phyloP scores from a whole-genome alignment of 2,113 vertebrate species.

The Megaptera novaeangliae region DNA sequence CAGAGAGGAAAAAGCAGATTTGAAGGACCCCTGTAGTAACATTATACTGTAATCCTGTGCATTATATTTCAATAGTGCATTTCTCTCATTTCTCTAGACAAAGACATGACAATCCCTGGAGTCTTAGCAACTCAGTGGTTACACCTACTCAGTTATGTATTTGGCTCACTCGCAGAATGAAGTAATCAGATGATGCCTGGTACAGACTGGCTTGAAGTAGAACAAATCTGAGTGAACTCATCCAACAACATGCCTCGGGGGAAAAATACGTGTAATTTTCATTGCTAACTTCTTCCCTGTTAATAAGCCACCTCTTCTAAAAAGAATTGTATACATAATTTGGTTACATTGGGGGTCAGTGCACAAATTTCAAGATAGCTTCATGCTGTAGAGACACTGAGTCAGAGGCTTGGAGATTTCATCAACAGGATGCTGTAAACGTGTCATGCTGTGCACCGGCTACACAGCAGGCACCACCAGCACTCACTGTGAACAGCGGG shows the following conservation, averaged over 20 bases:
- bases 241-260: not conserved
- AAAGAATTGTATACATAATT: constrained; percentile 47
- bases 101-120: constrained; percentile 22
- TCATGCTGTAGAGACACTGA: constrained; percentile 46
- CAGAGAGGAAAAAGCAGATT: not conserved
- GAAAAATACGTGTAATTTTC: not conserved
- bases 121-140: constrained; percentile 20
- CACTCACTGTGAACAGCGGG: constrained; percentile 59
- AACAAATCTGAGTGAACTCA: constrained; percentile 32
- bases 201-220: constrained; percentile 1
- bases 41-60: not conserved
- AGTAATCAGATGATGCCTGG: constrained; percentile 43
- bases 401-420: constrained; percentile 56
- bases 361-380: constrained; percentile 66
- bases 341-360: constrained; percentile 65
- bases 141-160: constrained; percentile 49
- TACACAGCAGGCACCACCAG: constrained; percentile 61
- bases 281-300: constrained; percentile 37
- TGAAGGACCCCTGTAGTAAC: not conserved
- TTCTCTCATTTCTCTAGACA: constrained; percentile 30
- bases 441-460: constrained; percentile 30
- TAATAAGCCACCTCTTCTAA: constrained; percentile 53
- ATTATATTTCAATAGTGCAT: constrained; percentile 15
- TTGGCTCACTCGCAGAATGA: constrained; percentile 49
- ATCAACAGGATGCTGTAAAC: constrained; percentile 17